Conservation (phyloP, 2,113 vertebrate genomes). For the Kobus ellipsiprymnus region DNA sequence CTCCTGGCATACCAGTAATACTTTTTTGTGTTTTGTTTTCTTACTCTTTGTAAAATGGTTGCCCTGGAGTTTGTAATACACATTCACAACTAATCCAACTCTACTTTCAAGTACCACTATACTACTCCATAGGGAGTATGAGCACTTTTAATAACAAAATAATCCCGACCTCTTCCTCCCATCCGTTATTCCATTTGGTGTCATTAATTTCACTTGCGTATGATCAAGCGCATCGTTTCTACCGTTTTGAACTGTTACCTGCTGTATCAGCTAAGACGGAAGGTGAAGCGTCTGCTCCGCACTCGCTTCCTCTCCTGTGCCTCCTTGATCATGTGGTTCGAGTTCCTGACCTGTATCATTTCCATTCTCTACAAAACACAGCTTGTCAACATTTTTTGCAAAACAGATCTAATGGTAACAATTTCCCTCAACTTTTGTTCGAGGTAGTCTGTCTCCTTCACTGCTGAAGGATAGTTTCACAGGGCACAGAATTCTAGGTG, state of each 20-base stretch:
- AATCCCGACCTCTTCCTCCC: neutral
- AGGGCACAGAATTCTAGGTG: neutral
- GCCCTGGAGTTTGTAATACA: neutral
- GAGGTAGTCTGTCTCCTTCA: neutral
- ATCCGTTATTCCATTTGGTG: neutral
- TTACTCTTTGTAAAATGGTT: neutral
- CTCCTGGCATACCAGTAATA: neutral
- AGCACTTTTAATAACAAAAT: neutral
- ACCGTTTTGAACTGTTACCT: too few relatives aligned
- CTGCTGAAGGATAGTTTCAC: neutral
- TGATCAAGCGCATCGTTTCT: neutral
- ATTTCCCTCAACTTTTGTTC: neutral
- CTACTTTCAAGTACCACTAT: neutral
- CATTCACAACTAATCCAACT: neutral
- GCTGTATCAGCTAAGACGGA: neutral
- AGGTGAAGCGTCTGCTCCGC: neutral
- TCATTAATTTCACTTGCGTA: neutral
- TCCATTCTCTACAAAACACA: neutral
- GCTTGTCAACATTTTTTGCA: neutral
- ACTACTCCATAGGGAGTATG: neutral
- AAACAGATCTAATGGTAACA: neutral
- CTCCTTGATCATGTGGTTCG: neutral
- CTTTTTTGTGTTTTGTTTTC: neutral
- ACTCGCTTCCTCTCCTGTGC: neutral
- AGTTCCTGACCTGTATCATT: neutral